Conservation (phyloP, 2,888 invertebrate genomes). For the Coleophora deauratella region DNA sequence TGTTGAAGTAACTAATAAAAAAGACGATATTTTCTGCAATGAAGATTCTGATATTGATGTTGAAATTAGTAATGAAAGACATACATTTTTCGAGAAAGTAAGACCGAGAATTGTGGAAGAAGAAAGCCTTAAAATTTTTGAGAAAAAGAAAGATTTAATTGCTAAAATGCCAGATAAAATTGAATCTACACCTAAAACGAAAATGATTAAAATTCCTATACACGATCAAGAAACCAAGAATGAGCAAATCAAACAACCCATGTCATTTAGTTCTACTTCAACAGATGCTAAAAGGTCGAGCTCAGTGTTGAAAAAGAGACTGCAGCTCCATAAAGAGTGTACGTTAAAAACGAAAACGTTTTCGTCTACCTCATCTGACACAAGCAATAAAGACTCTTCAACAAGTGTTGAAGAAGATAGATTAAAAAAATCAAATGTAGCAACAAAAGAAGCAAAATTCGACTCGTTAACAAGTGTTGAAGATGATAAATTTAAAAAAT, state of each 20-base stretch:
- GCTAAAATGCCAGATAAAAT: not conserved
- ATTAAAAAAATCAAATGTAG: constrained; percentile 9
- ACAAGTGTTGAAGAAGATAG: constrained; percentile 16
- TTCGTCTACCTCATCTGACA: constrained; percentile 10
- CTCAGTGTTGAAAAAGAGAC: constrained; percentile 21
- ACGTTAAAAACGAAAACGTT: constrained; percentile 10
- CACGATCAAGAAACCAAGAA: not conserved
- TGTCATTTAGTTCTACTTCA: not conserved
- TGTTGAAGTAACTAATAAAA: constrained; percentile 3
- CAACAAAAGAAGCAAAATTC: not conserved
- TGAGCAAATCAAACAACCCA: not conserved
- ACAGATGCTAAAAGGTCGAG: constrained; percentile 4
- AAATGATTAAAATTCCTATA: not conserved
- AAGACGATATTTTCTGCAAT: constrained; percentile 19
- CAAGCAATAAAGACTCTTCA: constrained; percentile 24
- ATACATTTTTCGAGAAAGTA: not conserved
- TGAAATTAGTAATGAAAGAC: not conserved
- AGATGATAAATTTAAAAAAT: constrained; percentile 14
- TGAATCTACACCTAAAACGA: not conserved
- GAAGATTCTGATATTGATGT: constrained; percentile 25
- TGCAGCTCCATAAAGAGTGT: constrained; percentile 15
- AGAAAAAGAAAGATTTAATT: not conserved
- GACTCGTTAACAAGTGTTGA: constrained; percentile 15
- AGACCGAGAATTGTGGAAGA: no score
- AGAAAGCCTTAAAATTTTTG: not conserved